These are phyloP conservation scores for Megalurothrips usitatus DNA, from an alignment of 2,888 invertebrate species.

Conservation along the genomic window DNA sequence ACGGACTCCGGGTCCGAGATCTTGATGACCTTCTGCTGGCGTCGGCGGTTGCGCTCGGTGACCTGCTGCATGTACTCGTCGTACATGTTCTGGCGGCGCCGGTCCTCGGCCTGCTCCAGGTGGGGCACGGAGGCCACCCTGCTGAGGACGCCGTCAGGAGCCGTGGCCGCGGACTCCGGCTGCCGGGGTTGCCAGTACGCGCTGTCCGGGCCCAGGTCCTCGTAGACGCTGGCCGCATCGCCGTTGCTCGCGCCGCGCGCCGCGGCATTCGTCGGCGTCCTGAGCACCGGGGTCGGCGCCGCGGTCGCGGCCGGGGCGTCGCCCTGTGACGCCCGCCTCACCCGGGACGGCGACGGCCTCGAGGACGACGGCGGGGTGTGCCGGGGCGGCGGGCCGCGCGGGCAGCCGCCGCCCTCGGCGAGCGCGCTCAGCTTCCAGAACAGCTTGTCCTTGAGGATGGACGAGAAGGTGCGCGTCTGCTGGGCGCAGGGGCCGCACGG, in stretches of 20 bases:
- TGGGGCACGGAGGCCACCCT: slow-evolving; percentile 32
- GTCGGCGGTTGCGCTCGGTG: slow-evolving; percentile 70
- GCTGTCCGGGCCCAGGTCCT: slow-evolving; percentile 28
- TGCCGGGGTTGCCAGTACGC: slow-evolving; percentile 34
- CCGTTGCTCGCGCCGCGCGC: slow-evolving; percentile 39
- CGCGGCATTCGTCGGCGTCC: slow-evolving; percentile 32
- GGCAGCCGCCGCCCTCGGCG: not conserved
- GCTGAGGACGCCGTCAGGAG: slow-evolving; percentile 40
- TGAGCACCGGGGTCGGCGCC: not conserved
- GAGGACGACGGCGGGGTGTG: not conserved
- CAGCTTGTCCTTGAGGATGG: slow-evolving; percentile 25
- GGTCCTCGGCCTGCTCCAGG: slow-evolving; percentile 40
- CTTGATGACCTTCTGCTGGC: slow-evolving; percentile 74
- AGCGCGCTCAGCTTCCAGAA: slow-evolving; percentile 16
- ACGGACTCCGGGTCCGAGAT: slow-evolving; percentile 59
- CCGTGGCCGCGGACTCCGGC: slow-evolving; percentile 34
- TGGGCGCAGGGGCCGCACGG: not conserved
- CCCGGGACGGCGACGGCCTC: not conserved
- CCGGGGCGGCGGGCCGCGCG: not conserved
- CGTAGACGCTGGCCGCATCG: slow-evolving; percentile 31
- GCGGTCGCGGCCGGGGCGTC: not conserved
- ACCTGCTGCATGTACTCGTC: slow-evolving; percentile 76
- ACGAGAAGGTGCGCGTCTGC: slow-evolving; percentile 2
- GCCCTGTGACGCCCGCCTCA: not conserved
- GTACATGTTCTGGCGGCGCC: slow-evolving; percentile 69